Evolutionary conservation across 2,888 invertebrate genomes (phyloP).

Genomic region (Tenthredo distinguenda): DNA sequence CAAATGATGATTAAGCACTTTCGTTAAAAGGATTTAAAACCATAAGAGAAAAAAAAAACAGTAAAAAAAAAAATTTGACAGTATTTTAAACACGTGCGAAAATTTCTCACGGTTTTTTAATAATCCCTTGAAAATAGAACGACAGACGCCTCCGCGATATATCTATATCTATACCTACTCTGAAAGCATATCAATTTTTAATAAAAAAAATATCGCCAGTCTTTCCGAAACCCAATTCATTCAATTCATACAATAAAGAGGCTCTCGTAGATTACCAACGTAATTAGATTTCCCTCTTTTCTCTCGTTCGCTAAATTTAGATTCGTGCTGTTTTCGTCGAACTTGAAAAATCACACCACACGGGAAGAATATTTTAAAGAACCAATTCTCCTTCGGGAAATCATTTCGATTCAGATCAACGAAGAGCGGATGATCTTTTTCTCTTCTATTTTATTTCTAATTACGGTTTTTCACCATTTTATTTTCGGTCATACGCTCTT

Average conservation of each 20-base stretch:
- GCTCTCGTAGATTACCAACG: background rate
- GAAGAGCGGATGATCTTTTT: too few relatives aligned
- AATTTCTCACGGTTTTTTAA: background rate
- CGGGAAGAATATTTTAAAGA: too few relatives aligned
- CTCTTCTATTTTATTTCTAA: too few relatives aligned
- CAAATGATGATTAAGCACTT: conserved; percentile 9
- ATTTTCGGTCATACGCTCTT: too few relatives aligned
- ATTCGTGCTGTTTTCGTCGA: background rate
- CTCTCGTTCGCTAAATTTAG: background rate
- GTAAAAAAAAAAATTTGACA: background rate
- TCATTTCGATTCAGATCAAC: too few relatives aligned
- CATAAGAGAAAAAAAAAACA: background rate
- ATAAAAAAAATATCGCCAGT: background rate
- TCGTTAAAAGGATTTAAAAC: background rate
- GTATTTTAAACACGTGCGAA: background rate
- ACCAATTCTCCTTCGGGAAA: too few relatives aligned
- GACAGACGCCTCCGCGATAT: background rate
- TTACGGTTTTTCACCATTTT: too few relatives aligned
- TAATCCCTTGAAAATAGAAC: background rate
- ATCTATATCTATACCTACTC: background rate
- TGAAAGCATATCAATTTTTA: background rate
- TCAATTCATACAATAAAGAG: background rate
- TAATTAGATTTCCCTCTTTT: background rate
- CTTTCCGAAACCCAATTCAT: background rate
- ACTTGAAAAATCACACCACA: too few relatives aligned